Evolutionary conservation across 1,140 invertebrate species (phyloP).

Genomic region (Bombus turneri): DNA sequence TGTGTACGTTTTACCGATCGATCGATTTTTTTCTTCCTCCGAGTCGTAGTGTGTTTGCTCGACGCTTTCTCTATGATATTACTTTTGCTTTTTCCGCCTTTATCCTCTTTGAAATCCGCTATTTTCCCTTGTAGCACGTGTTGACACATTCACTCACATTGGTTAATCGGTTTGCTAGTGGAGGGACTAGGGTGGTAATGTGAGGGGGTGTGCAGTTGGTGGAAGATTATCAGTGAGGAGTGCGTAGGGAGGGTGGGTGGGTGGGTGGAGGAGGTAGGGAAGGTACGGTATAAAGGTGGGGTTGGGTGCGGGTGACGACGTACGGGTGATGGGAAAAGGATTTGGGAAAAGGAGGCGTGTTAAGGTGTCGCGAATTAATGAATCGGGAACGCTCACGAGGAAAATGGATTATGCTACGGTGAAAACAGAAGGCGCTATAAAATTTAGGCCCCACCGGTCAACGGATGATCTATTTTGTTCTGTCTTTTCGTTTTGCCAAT

Average conservation of each 20-base stretch:
- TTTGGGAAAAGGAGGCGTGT: constrained; percentile 14
- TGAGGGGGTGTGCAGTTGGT: constrained; percentile 40
- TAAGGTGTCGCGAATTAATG: constrained; percentile 43
- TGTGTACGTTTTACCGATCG: constrained; percentile 56
- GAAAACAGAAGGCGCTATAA: constrained; percentile 53
- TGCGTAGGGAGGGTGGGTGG: not conserved
- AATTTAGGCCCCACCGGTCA: constrained; percentile 48
- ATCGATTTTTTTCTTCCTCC: constrained; percentile 41
- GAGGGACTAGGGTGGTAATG: constrained; percentile 52
- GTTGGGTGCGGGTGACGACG: not conserved
- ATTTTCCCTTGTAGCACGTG: constrained; percentile 68
- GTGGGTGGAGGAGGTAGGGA: not conserved
- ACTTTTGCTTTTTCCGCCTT: constrained; percentile 77
- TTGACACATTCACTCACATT: constrained; percentile 81
- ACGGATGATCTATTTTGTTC: constrained; percentile 5
- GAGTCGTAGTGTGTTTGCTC: constrained; percentile 49
- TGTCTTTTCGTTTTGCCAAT: not conserved
- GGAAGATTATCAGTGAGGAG: constrained; percentile 41
- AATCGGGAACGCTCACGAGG: constrained; percentile 51
- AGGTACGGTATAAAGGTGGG: not conserved
- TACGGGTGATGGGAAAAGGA: not conserved
- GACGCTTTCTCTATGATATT: constrained; percentile 55
- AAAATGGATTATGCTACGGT: constrained; percentile 58
- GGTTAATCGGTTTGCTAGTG: constrained; percentile 73
- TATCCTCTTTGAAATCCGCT: constrained; percentile 56